These are phyloP conservation scores for Telmatherina bonti DNA, from an alignment of 2,797 vertebrate genomes.

Conservation along the genomic window DNA sequence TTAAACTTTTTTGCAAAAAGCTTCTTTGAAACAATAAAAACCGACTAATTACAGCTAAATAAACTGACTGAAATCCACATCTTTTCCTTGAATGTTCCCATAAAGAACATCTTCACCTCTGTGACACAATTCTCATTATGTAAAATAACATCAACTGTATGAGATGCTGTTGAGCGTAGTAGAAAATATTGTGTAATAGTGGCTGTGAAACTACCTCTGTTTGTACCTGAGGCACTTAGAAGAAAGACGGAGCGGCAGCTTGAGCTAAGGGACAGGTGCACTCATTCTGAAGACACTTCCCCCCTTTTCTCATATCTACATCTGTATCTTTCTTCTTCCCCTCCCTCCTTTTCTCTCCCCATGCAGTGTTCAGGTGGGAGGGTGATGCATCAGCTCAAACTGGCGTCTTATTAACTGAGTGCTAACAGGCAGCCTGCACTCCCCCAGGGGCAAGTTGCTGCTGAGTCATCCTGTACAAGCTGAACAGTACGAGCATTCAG, in stretches of 20 bases:
- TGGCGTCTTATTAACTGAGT: conserved; percentile 68
- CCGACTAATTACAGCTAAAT: not conserved
- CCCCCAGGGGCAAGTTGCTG: conserved; percentile 59
- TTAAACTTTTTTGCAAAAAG: no score
- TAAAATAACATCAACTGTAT: conserved; percentile 6
- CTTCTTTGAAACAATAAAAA: not conserved
- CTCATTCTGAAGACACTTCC: conserved; percentile 56
- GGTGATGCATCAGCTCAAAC: conserved; percentile 61
- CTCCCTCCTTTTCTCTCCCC: conserved; percentile 4
- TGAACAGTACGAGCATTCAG: conserved; percentile 48
- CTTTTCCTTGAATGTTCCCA: not conserved
- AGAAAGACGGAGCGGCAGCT: conserved; percentile 31
- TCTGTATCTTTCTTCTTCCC: conserved; percentile 26
- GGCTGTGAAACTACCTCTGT: conserved; percentile 3
- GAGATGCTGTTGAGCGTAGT: not conserved
- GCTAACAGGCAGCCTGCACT: conserved; percentile 68
- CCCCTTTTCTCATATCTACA: conserved; percentile 52
- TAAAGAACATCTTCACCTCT: not conserved
- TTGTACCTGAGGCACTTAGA: not conserved
- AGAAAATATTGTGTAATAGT: not conserved
- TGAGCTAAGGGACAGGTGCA: conserved; percentile 57
- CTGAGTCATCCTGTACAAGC: conserved; percentile 70
- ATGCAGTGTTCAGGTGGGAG: conserved; percentile 67
- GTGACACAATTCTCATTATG: not conserved
- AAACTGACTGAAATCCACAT: not conserved